These are phyloP conservation scores for Chauna torquata DNA, from an alignment of 2,113 vertebrate genomes.

Conservation along the genomic window DNA sequence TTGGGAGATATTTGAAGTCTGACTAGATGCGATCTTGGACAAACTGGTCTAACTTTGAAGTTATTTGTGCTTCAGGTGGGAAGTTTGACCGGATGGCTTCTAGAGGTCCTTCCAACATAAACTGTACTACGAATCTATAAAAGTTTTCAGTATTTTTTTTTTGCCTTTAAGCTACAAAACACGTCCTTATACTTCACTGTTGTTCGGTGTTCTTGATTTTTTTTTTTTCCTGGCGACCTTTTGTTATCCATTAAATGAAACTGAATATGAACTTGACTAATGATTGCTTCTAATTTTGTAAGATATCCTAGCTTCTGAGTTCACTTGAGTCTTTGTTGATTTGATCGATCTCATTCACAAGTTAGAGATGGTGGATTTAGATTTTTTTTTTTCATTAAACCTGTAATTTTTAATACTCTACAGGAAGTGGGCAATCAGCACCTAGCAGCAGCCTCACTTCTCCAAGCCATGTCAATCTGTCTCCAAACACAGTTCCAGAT, in stretches of 20 bases:
- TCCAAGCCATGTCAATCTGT: conserved; percentile 92
- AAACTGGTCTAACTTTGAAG: not conserved
- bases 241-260: not conserved
- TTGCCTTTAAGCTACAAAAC: not conserved
- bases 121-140: not conserved
- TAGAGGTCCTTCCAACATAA: not conserved
- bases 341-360: not conserved
- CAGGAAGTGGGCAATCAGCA: conserved; percentile 92
- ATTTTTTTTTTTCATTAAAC: not conserved
- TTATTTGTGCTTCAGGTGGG: not conserved
- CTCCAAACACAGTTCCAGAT: conserved; percentile 94
- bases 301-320: not conserved
- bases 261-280: not conserved
- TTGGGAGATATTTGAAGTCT: not conserved
- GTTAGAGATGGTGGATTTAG: not conserved
- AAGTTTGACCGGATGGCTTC: not conserved
- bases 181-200: not conserved
- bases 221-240: not conserved
- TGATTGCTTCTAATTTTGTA: not conserved
- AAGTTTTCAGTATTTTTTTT: not conserved
- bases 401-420: not conserved
- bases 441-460: conserved; percentile 93
- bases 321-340: not conserved
- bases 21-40: not conserved
- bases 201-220: not conserved